Evolutionary conservation across 2,113 vertebrate genomes (phyloP), one percentile per base, ranked within the genome.

Genomic region (Triplophysa rosa): DNA sequence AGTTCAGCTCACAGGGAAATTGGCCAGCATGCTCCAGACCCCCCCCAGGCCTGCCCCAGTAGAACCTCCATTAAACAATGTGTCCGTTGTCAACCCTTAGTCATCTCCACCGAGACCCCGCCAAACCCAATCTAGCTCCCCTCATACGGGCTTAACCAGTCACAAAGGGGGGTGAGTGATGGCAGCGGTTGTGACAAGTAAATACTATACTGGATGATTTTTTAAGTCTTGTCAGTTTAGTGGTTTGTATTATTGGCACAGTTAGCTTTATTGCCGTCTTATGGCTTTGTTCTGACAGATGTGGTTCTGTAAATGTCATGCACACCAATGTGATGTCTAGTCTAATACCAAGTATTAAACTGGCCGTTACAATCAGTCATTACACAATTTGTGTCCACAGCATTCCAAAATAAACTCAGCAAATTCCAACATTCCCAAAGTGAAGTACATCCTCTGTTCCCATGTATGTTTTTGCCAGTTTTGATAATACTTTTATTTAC

Each of bases 21-120:
- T 87, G 78, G 33, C 37, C 78, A 73, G 79, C 64, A 84, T 42
- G 64, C 58, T 26, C 17, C 16, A 58, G 3, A 59, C 47, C 79
- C 23, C 26, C 71, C 73, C 54, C 29, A 40, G 81, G 67, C 72
- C 70, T 80, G 64, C 75, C 79, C 64, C 54, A 26, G 63, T 77
- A 66, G 58, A 78, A 85, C 84, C 72, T 80, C 84, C 77, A 88
- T 88, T 88, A 87, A 83, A 82, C 83, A 77, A 73, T 71, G 78
- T 84, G 80, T 84, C 83, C n/a, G 9, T 74, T 81, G 59, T 85
- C 75, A 74, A 81, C 49, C 74, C 17, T 59, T 62, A 47, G 74
- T 71, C 54, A 23, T 65, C 63, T 83, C 61, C 24, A n/a, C 45
- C 2, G 74, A 54, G 61, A 80, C 82, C 81, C 29, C 65, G 47